A percentile compares a stretch with the other conserved stretches of the same genome.
These are phyloP conservation scores for Diorhabda carinulata DNA, from an alignment of 1,140 invertebrate species.

Conservation along the genomic window DNA sequence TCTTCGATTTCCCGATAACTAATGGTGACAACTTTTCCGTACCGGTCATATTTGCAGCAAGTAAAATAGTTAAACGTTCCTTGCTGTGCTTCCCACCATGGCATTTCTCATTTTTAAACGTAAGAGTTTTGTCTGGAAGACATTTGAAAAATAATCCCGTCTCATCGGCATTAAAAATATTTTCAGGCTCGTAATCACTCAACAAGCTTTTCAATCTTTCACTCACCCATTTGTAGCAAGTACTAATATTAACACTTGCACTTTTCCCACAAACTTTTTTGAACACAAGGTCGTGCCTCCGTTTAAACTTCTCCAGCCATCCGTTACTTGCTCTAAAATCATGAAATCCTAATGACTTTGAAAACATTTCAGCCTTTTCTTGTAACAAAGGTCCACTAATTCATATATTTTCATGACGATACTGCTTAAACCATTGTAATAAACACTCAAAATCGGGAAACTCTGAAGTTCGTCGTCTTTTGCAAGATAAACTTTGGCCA, in stretches of 20 bases:
- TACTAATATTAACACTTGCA: neutral
- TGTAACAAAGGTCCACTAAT: constrained; percentile 27
- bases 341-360: constrained; percentile 3
- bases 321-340: constrained; percentile 21
- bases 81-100: constrained; percentile 44
- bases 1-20: constrained; percentile 50
- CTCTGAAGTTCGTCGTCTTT: neutral
- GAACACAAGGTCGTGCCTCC: constrained; percentile 20
- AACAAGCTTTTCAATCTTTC: constrained; percentile 24
- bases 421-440: too few species aligned
- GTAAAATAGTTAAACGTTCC: constrained; percentile 47
- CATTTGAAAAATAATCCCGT: constrained; percentile 47
- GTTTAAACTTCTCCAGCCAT: constrained; percentile 32
- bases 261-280: constrained; percentile 25
- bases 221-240: neutral
- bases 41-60: constrained; percentile 47
- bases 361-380: constrained; percentile 23
- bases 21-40: constrained; percentile 49
- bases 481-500: neutral
- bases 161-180: constrained; percentile 50
- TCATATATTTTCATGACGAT: constrained; percentile 11
- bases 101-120: too few species aligned
- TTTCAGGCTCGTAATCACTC: constrained; percentile 28
- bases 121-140: neutral
- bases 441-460: too few species aligned